A percentile compares a stretch with the other conserved stretches of the same genome.
These are phyloP conservation scores for Python bivittatus DNA, from an alignment of 2,113 vertebrate genomes.

Conservation along the genomic window DNA sequence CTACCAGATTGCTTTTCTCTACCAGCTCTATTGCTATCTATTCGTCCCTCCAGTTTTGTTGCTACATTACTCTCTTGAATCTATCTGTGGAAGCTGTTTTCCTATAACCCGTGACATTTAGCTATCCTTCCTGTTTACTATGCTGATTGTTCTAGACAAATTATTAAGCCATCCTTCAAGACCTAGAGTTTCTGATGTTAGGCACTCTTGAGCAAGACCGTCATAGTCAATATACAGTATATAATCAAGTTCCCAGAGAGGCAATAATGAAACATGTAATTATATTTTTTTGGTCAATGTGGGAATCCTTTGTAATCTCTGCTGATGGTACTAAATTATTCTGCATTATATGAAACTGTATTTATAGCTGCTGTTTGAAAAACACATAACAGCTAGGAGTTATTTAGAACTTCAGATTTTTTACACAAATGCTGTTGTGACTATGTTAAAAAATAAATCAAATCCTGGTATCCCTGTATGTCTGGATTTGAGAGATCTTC, in stretches of 20 bases:
- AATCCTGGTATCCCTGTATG: background rate
- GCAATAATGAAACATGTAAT: background rate
- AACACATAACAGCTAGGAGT: background rate
- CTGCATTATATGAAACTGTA: background rate
- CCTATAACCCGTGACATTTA: background rate
- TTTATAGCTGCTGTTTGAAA: background rate
- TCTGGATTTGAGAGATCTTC: background rate
- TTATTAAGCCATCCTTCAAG: background rate
- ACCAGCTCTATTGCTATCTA: too few species aligned
- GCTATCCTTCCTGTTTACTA: background rate
- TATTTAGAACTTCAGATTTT: background rate
- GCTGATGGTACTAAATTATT: background rate
- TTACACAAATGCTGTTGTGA: background rate
- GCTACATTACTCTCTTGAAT: background rate
- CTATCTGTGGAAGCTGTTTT: background rate
- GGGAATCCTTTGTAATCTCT: background rate
- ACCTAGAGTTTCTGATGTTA: background rate
- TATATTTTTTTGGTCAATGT: background rate
- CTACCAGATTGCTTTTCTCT: too few species aligned
- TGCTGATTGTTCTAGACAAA: background rate
- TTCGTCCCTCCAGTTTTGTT: too few species aligned
- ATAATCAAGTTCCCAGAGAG: background rate
- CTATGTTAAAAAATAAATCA: background rate
- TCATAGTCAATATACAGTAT: background rate
- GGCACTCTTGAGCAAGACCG: background rate